Base-by-base conservation (phyloP, 2,888 invertebrate genomes). In the Microchrysa polita region DNA sequence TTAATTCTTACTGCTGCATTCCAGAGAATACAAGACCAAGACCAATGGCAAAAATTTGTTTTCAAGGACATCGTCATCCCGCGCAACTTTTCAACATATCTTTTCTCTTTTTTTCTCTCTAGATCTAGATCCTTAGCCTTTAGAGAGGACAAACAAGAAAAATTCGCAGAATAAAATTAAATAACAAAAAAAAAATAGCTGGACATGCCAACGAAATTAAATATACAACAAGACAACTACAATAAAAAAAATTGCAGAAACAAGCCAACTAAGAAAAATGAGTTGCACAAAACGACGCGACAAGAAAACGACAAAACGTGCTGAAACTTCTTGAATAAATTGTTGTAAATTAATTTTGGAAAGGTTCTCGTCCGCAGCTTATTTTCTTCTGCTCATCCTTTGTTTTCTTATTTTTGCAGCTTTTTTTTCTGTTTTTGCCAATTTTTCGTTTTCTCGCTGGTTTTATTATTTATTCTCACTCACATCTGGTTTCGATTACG, bases 271-370 rank as follows among this genome's bases (percentile, higher is more conserved):
- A n/a, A n/a, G 48, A 48, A 48, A 48, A 48, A 61, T 61, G 40
- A 61, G 40, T 61, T 61, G 61, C 40, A 61, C 61, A 61, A 61
- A 60, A 12, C 27, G 27, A 34, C 27, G 48, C 27, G 27, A 34
- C 27, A n/a, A 61, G 61, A 61, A 34, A 52, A 23, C 48, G 23
- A n/a, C 27, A 67, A 53, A 23, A 52, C 53, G 67, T 67, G 67
- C 53, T n/a, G 52, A 67, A 67, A 67, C 52, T 67, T 67, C 53
- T 52, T 67, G 52, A 67, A 67, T 52, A 52, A 34, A 52, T 52
- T 52, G 52, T 48, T 67, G 27, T 14, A 67, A 67, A 67, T 67
- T 67, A 67, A 67, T 67, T 61, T 67, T 53, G 53, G 53, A 48
- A 67, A 67, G 52, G 67, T 67, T 52, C 48, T n/a, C 52, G 67